phyloP scores from a whole-genome alignment of 2,113 vertebrate genomes.

The Phyllostomus discolor region DNA sequence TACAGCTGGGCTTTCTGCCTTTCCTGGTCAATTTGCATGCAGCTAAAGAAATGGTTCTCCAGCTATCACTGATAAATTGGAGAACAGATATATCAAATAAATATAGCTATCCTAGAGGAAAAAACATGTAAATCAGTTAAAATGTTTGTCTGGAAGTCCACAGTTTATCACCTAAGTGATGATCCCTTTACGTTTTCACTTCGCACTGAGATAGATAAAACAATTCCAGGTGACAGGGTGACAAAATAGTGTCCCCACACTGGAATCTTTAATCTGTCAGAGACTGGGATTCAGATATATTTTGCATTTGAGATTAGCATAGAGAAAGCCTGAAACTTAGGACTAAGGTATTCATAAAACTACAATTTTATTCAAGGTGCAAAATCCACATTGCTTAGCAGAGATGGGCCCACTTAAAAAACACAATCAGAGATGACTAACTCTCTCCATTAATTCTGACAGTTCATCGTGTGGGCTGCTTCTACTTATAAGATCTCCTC shows the following conservation, averaged over 20 bases:
- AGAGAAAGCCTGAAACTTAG: constrained; percentile 69
- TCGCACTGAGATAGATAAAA: constrained; percentile 75
- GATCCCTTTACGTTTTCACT: constrained; percentile 79
- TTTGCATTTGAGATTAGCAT: constrained; percentile 77
- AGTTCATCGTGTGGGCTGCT: background rate
- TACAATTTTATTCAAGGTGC: constrained; percentile 36
- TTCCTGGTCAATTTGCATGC: constrained; percentile 60
- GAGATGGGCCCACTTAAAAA: background rate
- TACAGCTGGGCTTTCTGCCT: constrained; percentile 21
- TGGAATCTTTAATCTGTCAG: constrained; percentile 72
- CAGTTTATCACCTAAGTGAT: constrained; percentile 79
- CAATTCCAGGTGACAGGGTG: constrained; percentile 76
- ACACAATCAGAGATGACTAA: background rate
- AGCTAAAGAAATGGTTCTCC: constrained; percentile 61
- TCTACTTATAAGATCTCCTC: background rate
- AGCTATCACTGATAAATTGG: constrained; percentile 66
- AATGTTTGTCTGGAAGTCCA: constrained; percentile 75
- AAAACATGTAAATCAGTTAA: constrained; percentile 80
- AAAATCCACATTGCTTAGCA: background rate
- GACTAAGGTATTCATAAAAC: constrained; percentile 65
- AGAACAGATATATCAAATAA: constrained; percentile 73
- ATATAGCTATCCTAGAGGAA: constrained; percentile 72
- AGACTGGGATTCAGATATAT: constrained; percentile 67
- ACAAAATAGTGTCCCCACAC: constrained; percentile 65
- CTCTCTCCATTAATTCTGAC: constrained; percentile 1